Base-by-base conservation (phyloP, 2,888 invertebrate species). In the Melitaea athalia region DNA sequence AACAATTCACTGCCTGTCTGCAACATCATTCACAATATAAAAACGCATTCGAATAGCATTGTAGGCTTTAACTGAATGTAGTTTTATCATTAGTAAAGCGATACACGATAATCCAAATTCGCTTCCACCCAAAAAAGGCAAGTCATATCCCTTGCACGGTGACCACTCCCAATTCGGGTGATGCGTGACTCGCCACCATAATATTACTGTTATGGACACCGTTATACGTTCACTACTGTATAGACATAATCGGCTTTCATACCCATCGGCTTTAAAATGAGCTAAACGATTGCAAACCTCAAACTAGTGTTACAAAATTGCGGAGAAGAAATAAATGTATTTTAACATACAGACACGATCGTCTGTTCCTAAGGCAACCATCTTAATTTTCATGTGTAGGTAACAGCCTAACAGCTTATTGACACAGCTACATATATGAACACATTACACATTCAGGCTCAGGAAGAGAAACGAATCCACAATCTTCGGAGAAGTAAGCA, bases 151-250 rank as follows among this genome's bases (percentile, higher is more conserved):
- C 72, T 64, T 66, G 45, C 57, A 67, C 14, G 53, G 42, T 42
- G 50, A 67, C 66, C 67, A 61, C 60, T 70, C 66, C 70, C 70
- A 68, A 70, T 73, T 75, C 66, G 74, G 75, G 66, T 68, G 64
- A 67, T 64, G 74, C 74, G 74, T 74, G 74, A 75, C 74, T 74
- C 15, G 72, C 31, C 62, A 38, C 64, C 60, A 72, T 65, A 75
- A 75, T 70, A 69, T 63, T 67, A 74, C 70, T 70, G 72, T 74
- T 72, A 74, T 52, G 47, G 47, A 50, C 47, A 69, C 75, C 71
- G 75, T 75, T 75, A 74, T 69, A 42, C 62, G 38, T 61, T 68
- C 59, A 47, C 50, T 68, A 47, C 15, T 38, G 38, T 42, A 45
- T 47, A 14, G 59, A 47, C 42, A 24, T 62, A 49, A 61, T 53